Base-by-base conservation (phyloP, 2,888 invertebrate genomes). In the Acleris cristana region DNA sequence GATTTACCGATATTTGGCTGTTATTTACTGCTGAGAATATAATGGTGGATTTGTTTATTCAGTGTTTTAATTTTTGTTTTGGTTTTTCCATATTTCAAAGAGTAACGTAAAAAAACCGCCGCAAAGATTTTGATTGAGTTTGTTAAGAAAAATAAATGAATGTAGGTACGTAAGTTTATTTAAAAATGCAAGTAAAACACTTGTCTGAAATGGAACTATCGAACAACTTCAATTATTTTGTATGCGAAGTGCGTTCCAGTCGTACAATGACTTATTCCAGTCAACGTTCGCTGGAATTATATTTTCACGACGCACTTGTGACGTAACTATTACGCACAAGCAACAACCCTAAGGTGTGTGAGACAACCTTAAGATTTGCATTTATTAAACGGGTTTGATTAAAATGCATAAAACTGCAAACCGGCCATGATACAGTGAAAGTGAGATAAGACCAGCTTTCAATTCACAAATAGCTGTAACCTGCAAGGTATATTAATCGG, bases 381-480 rank as follows among this genome's bases (percentile, higher is more conserved):
- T 40, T 40, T 14, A 4, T 40, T 40, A 40, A 40, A 40, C 4
- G 51, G 51, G 40, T 26, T 19, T 40, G 12, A 44, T 56, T n/a
- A 51, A 65, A 56, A 61, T 52, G 61, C 61, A 58, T 51, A 21
- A 49, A 62, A 62, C 48, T 58, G 57, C 23, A 57, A 67, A 67
- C 66, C 62, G 57, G 62, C 62, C 44, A 48, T 40, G 64, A 69
- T 60, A 70, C 65, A 75, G 73, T 73, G 75, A 75, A 75, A 74
- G 74, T 75, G 68, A 70, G 61, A 70, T 60, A 53, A 61, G 69
- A 69, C 56, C 70, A 62, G 72, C 73, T 77, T 74, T 77, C 75
- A 69, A 68, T 71, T 73, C 69, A 70, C 64, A 77, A 71, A 75
- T 69, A 69, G 62, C 48, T 48, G 12, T 19, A 44, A 44, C n/a